Conservation (phyloP, 2,888 invertebrate genomes). For the Meteorus cinctellus region DNA sequence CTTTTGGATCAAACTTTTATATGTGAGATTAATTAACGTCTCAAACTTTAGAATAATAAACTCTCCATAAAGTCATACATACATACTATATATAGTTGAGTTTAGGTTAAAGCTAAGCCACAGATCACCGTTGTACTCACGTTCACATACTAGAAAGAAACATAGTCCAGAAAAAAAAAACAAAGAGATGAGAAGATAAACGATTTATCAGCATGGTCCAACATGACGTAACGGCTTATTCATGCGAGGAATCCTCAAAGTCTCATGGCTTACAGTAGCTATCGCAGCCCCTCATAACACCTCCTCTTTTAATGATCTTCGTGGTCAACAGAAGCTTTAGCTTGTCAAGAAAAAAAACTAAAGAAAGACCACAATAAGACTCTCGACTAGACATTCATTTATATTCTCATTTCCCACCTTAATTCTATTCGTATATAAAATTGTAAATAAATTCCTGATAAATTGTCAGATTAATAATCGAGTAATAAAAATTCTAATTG, state of each 20-base stretch:
- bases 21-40: conserved; percentile 16
- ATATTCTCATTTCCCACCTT: background rate
- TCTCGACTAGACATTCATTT: background rate
- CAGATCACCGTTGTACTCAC: conserved; percentile 58
- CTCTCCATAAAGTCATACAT: conserved; percentile 46
- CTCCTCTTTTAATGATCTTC: conserved; percentile 29
- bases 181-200: conserved; percentile 39
- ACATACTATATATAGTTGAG: conserved; percentile 32
- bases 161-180: background rate
- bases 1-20: conserved; percentile 3
- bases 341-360: background rate
- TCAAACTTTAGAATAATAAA: conserved; percentile 64
- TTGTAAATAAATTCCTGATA: too few species aligned
- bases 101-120: conserved; percentile 61
- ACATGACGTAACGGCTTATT: conserved; percentile 68
- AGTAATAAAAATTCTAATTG: too few species aligned
- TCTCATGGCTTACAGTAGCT: conserved; percentile 36
- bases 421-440: background rate
- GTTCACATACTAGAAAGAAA: background rate
- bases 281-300: conserved; percentile 3
- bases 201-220: conserved; percentile 68
- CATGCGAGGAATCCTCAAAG: conserved; percentile 63
- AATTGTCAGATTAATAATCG: too few species aligned
- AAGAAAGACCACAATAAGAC: conserved; percentile 17
- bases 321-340: conserved; percentile 15